These are phyloP conservation scores for Podocnemis expansa DNA, from an alignment of 2,113 vertebrate species.

Conservation along the genomic window DNA sequence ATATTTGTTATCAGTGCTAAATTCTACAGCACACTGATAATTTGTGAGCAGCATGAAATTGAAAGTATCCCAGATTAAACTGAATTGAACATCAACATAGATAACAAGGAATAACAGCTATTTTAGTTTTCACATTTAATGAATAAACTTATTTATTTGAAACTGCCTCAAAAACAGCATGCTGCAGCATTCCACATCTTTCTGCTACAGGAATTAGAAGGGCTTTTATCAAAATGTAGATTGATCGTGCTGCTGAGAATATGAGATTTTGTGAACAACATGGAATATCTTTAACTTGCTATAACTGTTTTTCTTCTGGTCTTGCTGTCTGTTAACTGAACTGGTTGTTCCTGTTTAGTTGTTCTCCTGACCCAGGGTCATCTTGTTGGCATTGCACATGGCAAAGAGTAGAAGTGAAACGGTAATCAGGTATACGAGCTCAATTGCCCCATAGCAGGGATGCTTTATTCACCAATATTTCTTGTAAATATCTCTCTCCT, in stretches of 20 bases:
- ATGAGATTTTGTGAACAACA: neutral
- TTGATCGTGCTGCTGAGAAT: fast-evolving
- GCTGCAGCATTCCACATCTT: neutral
- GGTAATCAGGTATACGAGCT: neutral
- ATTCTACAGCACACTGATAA: neutral
- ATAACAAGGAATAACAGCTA: neutral
- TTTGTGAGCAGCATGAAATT: fast-evolving
- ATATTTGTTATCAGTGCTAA: neutral
- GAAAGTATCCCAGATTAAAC: neutral
- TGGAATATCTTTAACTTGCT: neutral
- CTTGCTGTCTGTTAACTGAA: neutral
- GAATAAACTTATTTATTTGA: neutral
- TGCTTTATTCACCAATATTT: neutral
- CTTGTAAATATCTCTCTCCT: neutral
- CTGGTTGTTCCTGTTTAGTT: neutral
- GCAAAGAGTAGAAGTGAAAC: neutral
- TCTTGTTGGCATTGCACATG: neutral
- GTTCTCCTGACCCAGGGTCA: neutral
- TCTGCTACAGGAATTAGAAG: neutral
- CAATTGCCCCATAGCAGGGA: fast-evolving
- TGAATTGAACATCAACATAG: neutral
- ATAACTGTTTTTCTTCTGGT: neutral
- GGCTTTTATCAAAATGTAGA: neutral
- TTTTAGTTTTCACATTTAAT: neutral
- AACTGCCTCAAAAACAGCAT: neutral